A percentile compares a stretch with the other conserved stretches of the same genome.
Evolutionary conservation across 2,113 vertebrate species (phyloP).

Genomic region (Perca flavescens): DNA sequence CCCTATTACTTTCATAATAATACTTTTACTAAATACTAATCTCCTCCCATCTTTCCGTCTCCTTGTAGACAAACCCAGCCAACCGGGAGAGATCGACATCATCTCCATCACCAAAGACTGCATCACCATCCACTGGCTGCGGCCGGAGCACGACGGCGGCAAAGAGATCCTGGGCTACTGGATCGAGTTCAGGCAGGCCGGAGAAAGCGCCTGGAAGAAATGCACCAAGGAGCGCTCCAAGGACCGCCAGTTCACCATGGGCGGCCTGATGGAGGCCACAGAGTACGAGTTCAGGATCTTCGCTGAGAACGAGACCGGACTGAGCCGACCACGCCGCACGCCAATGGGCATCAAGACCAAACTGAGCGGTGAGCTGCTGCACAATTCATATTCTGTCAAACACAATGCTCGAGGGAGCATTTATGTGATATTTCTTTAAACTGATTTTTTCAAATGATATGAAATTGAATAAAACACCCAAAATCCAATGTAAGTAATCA

Average conservation of each 20-base stretch:
- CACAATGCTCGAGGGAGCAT: too few relatives aligned
- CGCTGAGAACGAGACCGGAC: constrained; percentile 95
- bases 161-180: constrained; percentile 98
- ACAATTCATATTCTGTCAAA: too few relatives aligned
- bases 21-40: not conserved
- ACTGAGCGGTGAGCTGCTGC: constrained; percentile 90
- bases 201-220: constrained; percentile 97
- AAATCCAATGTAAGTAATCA: too few relatives aligned
- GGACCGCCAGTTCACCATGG: constrained; percentile 96
- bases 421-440: too few relatives aligned
- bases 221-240: constrained; percentile 95
- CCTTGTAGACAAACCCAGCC: constrained; percentile 94
- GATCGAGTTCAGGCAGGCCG: constrained; percentile 96
- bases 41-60: constrained; percentile 17
- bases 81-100: constrained; percentile 98
- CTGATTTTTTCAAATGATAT: too few relatives aligned
- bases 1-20: too few relatives aligned
- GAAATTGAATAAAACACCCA: too few relatives aligned
- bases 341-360: constrained; percentile 97
- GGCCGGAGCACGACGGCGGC: constrained; percentile 95
- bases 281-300: constrained; percentile 98
- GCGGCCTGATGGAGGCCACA: constrained; percentile 95
- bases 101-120: constrained; percentile 94
- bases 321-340: constrained; percentile 95
- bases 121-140: constrained; percentile 96